Evolutionary conservation across 92 coral and sea anemone species (phyloP).

Genomic region (Bergia puertoricense): DNA sequence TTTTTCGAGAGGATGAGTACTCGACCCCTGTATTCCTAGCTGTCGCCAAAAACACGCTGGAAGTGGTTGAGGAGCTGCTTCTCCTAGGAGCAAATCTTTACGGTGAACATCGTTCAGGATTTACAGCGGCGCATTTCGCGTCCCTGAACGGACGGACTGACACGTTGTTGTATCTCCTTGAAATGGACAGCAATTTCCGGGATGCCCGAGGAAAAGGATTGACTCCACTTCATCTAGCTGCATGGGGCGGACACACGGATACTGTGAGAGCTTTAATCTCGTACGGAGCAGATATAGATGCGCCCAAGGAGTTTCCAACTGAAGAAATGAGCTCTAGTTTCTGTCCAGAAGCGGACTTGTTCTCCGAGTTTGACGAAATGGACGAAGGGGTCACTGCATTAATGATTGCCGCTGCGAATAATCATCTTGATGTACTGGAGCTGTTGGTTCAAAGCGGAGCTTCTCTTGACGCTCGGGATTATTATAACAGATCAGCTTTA

Average conservation of each 20-base stretch:
- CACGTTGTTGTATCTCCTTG: slow-evolving; percentile 36
- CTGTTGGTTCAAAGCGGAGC: slow-evolving; percentile 38
- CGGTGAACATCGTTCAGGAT: slow-evolving; percentile 29
- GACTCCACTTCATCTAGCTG: slow-evolving; percentile 35
- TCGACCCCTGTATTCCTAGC: slow-evolving; percentile 35
- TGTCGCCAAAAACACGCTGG: slow-evolving; percentile 27
- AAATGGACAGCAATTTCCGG: slow-evolving; percentile 7
- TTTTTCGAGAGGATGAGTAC: slow-evolving; percentile 25
- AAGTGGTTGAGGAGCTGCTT: slow-evolving; percentile 31
- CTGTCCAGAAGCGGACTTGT: slow-evolving; percentile 33
- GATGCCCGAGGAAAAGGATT: slow-evolving; percentile 28
- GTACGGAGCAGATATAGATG: slow-evolving; percentile 24
- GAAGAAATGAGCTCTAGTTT: slow-evolving; percentile 25
- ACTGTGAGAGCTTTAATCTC: slow-evolving; percentile 23
- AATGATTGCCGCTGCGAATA: slow-evolving; percentile 38
- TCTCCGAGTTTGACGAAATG: slow-evolving; percentile 33
- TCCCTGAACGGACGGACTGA: slow-evolving; percentile 34
- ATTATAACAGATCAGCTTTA: slow-evolving; percentile 35
- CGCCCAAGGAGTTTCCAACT: slow-evolving; percentile 33
- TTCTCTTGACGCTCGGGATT: slow-evolving; percentile 11
- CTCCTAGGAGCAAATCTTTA: slow-evolving; percentile 38
- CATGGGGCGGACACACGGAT: slow-evolving; percentile 38
- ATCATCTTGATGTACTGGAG: slow-evolving; percentile 26
- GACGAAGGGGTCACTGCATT: slow-evolving; percentile 30
- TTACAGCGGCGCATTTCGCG: slow-evolving; percentile 28